Percentiles rank a stretch among this genome's conserved stretches.
Conservation (phyloP, 2,797 vertebrate genomes). For the Sebastiscus tertius region DNA sequence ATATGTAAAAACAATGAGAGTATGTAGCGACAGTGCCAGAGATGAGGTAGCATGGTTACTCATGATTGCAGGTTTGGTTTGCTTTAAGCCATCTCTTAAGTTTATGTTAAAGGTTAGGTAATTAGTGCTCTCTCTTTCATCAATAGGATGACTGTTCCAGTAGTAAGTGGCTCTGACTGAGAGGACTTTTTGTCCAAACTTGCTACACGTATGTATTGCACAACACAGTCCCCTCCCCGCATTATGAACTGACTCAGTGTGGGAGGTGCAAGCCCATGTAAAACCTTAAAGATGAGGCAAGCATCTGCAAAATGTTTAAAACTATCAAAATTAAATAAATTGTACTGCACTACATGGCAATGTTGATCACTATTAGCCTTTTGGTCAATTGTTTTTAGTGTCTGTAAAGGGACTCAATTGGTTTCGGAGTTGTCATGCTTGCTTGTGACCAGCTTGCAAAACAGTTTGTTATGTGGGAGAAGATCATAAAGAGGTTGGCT, state of each 20-base stretch:
- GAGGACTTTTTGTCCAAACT: not conserved
- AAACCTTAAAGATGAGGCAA: too few species aligned
- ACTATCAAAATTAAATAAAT: too few species aligned
- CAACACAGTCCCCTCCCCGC: not conserved
- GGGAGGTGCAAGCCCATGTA: too few species aligned
- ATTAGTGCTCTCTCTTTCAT: not conserved
- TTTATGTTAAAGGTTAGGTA: not conserved
- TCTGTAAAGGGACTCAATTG: not conserved
- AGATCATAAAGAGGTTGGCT: not conserved
- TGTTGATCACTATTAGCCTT: not conserved
- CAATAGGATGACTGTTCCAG: not conserved
- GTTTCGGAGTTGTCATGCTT: not conserved
- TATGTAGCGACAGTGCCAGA: too few species aligned
- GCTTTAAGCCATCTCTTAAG: not conserved
- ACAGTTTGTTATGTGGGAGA: too few species aligned
- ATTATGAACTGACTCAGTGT: too few species aligned
- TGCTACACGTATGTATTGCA: not conserved
- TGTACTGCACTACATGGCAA: too few species aligned
- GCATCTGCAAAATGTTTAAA: too few species aligned
- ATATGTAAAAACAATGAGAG: not conserved
- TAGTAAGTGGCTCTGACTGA: not conserved
- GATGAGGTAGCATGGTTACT: not conserved
- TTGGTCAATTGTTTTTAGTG: not conserved
- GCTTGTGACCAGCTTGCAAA: not conserved
- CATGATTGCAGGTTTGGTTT: not conserved